A percentile compares a stretch with the other conserved stretches of the same genome.
phyloP scores from a whole-genome alignment of 2,113 vertebrate genomes.

The Hucho hucho region DNA sequence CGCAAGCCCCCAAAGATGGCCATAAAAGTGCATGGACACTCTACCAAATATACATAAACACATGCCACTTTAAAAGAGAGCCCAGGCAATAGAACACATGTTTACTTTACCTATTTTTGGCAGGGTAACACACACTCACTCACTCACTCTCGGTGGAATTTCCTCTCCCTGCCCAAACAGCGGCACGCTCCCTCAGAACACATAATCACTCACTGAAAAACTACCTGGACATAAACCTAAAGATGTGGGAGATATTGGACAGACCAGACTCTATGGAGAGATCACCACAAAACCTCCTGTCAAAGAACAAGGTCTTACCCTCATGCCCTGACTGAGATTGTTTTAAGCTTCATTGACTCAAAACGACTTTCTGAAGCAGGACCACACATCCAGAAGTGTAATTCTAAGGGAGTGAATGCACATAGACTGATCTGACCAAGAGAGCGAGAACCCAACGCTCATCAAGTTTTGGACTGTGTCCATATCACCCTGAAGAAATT shows the following conservation, averaged over 20 bases:
- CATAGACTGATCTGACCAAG: too few species aligned
- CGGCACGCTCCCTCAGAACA: slow-evolving; percentile 5
- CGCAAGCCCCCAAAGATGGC: background rate
- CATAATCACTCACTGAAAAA: background rate
- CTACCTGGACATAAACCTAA: background rate
- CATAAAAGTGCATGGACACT: slow-evolving; percentile 13
- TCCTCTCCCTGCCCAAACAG: slow-evolving; percentile 32
- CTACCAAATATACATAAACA: background rate
- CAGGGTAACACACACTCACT: slow-evolving; percentile 33
- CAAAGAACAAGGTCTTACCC: background rate
- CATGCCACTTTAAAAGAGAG: too few species aligned
- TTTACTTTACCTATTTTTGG: slow-evolving; percentile 17
- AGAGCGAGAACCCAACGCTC: too few species aligned
- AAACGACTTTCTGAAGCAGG: slow-evolving; percentile 8
- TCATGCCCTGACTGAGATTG: background rate
- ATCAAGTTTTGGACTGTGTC: too few species aligned
- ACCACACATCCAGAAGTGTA: background rate
- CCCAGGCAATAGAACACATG: too few species aligned
- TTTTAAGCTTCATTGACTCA: too few species aligned
- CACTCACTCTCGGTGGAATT: slow-evolving; percentile 28
- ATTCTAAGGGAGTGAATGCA: too few species aligned
- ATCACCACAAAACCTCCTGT: background rate
- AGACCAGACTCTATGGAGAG: too few species aligned
- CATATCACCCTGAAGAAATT: too few species aligned
- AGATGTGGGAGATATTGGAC: too few species aligned